Conservation (phyloP, 2,888 invertebrate genomes). For the Lasiommata megera region DNA sequence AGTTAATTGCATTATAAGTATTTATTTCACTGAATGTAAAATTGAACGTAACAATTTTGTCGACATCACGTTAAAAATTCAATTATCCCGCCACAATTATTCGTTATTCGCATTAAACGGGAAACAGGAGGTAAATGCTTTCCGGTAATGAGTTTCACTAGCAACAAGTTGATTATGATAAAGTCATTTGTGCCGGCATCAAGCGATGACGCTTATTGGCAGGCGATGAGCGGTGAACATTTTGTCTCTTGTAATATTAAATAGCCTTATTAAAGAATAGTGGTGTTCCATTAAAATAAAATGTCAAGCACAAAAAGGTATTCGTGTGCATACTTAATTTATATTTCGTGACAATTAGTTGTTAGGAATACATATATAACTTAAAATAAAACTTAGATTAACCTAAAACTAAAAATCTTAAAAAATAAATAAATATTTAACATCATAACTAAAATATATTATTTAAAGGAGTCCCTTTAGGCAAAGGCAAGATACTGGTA, state of each 20-base stretch:
- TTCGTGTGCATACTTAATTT: no score
- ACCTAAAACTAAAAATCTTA: no score
- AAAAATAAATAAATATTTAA: no score
- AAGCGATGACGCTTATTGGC: conserved; percentile 48
- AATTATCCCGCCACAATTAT: conserved; percentile 42
- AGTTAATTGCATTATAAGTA: conserved; percentile 5
- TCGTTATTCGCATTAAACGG: conserved; percentile 33
- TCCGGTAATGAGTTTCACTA: conserved; percentile 49
- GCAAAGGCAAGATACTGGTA: no score
- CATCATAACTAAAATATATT: no score
- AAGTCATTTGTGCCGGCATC: conserved; percentile 50
- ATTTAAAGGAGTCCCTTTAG: no score
- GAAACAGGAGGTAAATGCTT: conserved; percentile 42
- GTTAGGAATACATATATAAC: no score
- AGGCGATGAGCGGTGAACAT: conserved; percentile 41
- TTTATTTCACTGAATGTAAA: conserved; percentile 4
- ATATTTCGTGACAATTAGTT: no score
- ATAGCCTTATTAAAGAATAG: conserved; percentile 9
- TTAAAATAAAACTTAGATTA: no score
- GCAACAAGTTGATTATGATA: conserved; percentile 66
- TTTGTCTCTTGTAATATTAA: conserved; percentile 38
- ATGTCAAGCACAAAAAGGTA: neutral
- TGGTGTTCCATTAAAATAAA: neutral
- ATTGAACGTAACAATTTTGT: conserved; percentile 5
- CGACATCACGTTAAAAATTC: conserved; percentile 31